phyloP scores from a whole-genome alignment of 2,113 vertebrate genomes.

The Turnix velox region DNA sequence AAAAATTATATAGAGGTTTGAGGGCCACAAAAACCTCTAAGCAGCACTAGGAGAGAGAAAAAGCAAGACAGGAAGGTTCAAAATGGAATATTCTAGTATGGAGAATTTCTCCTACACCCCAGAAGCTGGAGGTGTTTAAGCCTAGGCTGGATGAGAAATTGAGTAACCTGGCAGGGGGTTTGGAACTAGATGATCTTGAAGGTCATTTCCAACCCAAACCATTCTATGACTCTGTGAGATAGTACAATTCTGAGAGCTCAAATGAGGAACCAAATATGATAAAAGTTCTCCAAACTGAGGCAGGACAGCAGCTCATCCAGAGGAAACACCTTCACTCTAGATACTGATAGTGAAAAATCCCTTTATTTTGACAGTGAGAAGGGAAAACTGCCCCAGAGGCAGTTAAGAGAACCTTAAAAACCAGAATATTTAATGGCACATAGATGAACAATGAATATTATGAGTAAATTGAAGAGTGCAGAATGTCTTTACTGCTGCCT shows the following conservation, averaged over 20 bases:
- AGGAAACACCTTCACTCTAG: neutral
- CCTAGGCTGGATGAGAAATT: too few relatives aligned
- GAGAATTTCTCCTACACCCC: fast-evolving
- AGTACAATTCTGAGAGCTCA: neutral
- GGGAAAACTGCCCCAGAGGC: neutral
- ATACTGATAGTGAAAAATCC: neutral
- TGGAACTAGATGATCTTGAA: too few relatives aligned
- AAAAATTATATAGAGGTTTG: neutral
- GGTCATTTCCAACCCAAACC: too few relatives aligned
- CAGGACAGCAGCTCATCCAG: neutral
- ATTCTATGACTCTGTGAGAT: too few relatives aligned
- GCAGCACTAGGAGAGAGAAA: neutral
- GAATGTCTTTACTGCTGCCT: neutral
- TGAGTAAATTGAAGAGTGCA: neutral
- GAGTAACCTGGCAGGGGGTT: too few relatives aligned
- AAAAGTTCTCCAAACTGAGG: neutral
- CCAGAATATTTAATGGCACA: neutral
- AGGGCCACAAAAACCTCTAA: neutral
- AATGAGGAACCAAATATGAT: neutral
- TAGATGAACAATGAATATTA: neutral
- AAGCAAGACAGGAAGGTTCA: neutral
- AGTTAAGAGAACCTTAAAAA: neutral
- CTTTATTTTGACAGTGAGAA: neutral
- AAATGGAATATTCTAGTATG: neutral
- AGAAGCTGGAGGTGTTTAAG: too few relatives aligned